Evolutionary conservation across 2,797 vertebrate genomes (phyloP), one percentile per base, ranked within the genome.

Genomic region (Sebastes taczanowskii): DNA sequence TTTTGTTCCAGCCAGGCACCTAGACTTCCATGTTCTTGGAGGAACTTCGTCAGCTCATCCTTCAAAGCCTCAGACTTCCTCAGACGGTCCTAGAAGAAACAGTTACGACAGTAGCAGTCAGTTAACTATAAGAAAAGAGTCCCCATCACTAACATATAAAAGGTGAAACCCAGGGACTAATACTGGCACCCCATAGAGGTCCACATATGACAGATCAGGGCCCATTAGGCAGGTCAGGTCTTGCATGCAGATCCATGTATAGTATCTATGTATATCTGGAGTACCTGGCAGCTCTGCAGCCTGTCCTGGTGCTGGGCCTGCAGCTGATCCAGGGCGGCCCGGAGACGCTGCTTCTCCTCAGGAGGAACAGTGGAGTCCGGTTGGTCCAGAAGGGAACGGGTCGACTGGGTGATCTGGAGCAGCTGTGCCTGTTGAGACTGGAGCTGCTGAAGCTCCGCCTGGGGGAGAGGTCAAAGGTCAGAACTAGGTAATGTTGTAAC

Each of bases 21-120:
- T 14, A 99, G 95, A 86, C 95, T 93, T 8, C 94, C 90, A 1
- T 98, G 96, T 35, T 99, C 99, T 83, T 94, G 94, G 25, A 98
- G 85, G 89, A 99, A 99, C 78, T 99, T 99, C 1, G 94, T 94
- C 46, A 99, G 92, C 89, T 99, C 98, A 0, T 99, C 98, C 71
- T 95, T 86, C 35, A 99, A 93, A 11, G 93, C 86, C 78, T 99
- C 98, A 0, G 88, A 95, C 23, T 90, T 95, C 67, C 98, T 97
- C 74, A 99, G 90, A 64, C 89, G 96, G 16, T 91, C 83, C 91
- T 95, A 1, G 3, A 70, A 59, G 25, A 53, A 18, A 68, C 0
- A 29, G 18, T 58, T 3, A 71, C 4, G 58, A n/a, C 4, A 53
- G 10, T 0, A 27, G 4, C 29, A 58, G 20, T 74, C 11, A 23